Evolutionary conservation across 2,113 vertebrate genomes (phyloP).

Genomic region (Xenus cinereus): DNA sequence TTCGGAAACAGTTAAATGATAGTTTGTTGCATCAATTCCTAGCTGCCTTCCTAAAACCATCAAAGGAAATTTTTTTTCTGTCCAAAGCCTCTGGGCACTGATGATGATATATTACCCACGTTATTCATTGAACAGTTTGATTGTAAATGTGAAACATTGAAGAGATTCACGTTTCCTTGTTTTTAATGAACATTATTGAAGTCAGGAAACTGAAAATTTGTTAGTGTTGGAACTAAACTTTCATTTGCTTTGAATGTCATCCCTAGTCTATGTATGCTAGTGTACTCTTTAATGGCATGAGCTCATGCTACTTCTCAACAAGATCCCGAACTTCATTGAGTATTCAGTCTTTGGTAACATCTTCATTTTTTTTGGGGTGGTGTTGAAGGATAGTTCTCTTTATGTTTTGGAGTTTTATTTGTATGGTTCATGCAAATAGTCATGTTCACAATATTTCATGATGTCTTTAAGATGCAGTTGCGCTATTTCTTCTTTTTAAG

Average conservation of each 20-base stretch:
- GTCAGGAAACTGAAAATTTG: background rate
- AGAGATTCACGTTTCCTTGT: background rate
- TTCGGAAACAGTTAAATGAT: background rate
- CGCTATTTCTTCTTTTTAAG: background rate
- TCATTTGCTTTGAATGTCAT: background rate
- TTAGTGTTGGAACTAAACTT: background rate
- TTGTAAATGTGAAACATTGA: background rate
- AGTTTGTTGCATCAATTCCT: background rate
- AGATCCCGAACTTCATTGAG: background rate
- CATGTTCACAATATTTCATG: background rate
- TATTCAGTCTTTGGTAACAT: background rate
- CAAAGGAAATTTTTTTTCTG: background rate
- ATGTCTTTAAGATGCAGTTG: background rate
- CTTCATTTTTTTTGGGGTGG: background rate
- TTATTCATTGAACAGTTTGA: background rate
- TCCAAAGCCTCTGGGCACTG: background rate
- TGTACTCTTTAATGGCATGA: background rate
- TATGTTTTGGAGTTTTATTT: background rate
- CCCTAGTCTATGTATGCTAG: background rate
- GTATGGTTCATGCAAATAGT: background rate
- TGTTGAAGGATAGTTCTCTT: background rate
- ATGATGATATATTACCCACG: background rate
- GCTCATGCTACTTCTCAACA: accelerated
- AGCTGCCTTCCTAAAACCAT: background rate
- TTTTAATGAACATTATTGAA: background rate